Evolutionary conservation across 2,797 vertebrate genomes (phyloP).

Genomic region (Catostomus latipinnis): DNA sequence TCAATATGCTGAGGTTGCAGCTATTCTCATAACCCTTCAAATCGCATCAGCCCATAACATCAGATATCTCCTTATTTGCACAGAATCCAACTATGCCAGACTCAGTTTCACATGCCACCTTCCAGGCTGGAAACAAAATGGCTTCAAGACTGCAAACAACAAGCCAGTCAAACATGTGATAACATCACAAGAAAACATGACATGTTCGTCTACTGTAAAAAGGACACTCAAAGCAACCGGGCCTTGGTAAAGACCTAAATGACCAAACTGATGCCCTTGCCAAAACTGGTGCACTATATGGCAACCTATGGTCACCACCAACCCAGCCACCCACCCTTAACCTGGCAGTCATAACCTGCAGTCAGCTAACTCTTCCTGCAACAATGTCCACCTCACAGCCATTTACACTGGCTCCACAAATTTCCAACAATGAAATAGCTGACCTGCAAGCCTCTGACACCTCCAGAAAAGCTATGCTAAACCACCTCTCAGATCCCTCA

Average conservation of each 20-base stretch:
- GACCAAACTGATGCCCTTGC: not conserved
- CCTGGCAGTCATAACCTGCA: not conserved
- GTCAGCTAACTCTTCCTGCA: not conserved
- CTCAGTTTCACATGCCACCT: not conserved
- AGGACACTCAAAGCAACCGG: not conserved
- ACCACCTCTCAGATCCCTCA: too few species aligned
- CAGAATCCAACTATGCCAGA: not conserved
- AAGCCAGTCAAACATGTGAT: not conserved
- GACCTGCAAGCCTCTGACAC: not conserved
- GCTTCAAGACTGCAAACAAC: not conserved
- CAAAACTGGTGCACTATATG: not conserved
- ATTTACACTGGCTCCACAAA: not conserved
- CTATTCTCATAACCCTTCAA: too few species aligned
- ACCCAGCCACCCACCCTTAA: not conserved
- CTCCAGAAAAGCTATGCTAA: not conserved
- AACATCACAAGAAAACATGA: too few species aligned
- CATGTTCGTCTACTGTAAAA: not conserved
- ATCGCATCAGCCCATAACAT: not conserved
- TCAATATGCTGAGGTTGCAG: too few species aligned
- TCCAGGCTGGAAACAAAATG: not conserved
- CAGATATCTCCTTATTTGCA: not conserved
- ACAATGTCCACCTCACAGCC: not conserved
- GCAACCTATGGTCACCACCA: not conserved
- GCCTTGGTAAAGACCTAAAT: not conserved
- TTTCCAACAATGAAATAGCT: not conserved